Evolutionary conservation across 2,888 invertebrate species (phyloP).

Genomic region (Craniophora ligustri): DNA sequence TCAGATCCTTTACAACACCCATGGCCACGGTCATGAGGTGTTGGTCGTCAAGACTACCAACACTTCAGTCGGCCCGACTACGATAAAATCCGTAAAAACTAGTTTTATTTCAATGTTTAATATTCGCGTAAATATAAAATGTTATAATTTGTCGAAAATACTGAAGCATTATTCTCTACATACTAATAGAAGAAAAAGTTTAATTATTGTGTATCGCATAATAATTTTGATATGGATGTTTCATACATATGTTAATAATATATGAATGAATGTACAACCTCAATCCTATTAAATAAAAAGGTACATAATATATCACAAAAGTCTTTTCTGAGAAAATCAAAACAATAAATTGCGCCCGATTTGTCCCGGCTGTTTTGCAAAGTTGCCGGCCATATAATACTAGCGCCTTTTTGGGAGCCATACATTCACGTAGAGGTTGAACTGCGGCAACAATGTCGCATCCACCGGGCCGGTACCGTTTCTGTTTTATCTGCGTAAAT

Average conservation of each 20-base stretch:
- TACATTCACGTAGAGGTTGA: slow-evolving; percentile 57
- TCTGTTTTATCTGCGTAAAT: slow-evolving; percentile 58
- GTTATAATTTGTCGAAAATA: no score
- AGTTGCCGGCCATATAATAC: slow-evolving; percentile 65
- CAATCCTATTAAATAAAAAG: slow-evolving; percentile 29
- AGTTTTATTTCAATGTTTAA: no score
- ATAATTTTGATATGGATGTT: neutral
- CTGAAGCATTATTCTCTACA: no score
- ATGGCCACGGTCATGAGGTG: no score
- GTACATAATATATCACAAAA: slow-evolving; percentile 47
- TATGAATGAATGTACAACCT: neutral
- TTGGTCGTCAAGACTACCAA: no score
- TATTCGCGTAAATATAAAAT: no score
- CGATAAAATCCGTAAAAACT: no score
- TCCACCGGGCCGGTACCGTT: slow-evolving; percentile 54
- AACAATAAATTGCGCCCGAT: slow-evolving; percentile 68
- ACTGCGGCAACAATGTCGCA: slow-evolving; percentile 59
- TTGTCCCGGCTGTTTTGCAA: slow-evolving; percentile 64
- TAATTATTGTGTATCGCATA: no score
- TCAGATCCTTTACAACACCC: no score
- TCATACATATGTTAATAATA: neutral
- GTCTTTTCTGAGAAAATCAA: slow-evolving; percentile 60
- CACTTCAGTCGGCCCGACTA: no score
- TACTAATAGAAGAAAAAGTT: no score
- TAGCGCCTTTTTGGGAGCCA: slow-evolving; percentile 58